These are phyloP conservation scores for Adelges cooleyi DNA, from an alignment of 1,140 invertebrate genomes.

Conservation along the genomic window DNA sequence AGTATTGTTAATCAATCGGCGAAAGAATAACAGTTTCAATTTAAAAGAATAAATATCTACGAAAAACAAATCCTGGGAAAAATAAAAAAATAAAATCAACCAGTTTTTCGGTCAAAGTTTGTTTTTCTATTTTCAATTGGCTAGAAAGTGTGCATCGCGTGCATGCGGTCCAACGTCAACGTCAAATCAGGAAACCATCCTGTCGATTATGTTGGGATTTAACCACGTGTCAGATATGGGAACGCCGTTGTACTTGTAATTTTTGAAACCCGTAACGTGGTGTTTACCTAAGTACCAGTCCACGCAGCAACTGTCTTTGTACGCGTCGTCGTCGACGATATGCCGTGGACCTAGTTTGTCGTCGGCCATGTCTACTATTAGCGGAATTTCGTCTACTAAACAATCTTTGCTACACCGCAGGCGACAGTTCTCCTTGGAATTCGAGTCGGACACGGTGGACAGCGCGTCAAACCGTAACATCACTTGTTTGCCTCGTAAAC, in stretches of 20 bases:
- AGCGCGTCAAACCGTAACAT: not conserved
- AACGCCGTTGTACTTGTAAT: constrained; percentile 7
- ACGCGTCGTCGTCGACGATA: not conserved
- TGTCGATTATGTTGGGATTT: constrained; percentile 7
- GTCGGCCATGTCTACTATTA: not conserved
- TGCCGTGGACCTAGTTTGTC: no score
- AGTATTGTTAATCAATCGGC: no score
- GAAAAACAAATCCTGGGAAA: no score
- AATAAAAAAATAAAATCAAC: no score
- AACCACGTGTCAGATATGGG: constrained; percentile 23
- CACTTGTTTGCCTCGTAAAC: constrained; percentile 7
- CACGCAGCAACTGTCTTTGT: not conserved
- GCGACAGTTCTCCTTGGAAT: not conserved
- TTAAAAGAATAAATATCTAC: no score
- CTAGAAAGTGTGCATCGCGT: no score
- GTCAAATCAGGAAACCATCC: not conserved
- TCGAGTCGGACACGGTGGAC: no score
- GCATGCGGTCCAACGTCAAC: no score
- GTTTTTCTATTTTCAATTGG: no score
- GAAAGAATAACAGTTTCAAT: no score
- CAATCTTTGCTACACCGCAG: not conserved
- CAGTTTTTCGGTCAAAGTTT: no score
- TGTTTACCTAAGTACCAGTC: constrained; percentile 22
- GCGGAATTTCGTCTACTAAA: not conserved
- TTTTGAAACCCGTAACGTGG: constrained; percentile 7